Conservation (phyloP, 2,113 vertebrate species). For the Ochotona curzoniae region DNA sequence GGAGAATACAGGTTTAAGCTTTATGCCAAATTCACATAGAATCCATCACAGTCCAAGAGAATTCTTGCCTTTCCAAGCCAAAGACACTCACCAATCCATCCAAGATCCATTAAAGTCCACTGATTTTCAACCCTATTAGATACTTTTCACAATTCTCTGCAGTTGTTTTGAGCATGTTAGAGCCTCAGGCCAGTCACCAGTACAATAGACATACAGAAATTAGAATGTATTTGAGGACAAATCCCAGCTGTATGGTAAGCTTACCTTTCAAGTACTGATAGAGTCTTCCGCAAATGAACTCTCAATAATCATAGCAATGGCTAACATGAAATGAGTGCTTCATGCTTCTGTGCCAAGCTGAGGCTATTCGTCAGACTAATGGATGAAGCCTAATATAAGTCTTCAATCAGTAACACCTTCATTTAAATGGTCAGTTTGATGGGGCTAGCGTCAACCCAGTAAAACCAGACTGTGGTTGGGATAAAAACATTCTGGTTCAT, state of each 20-base stretch:
- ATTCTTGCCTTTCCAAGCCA: background rate
- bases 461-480: background rate
- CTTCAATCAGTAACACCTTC: background rate
- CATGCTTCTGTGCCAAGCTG: background rate
- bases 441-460: background rate
- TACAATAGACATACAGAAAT: background rate
- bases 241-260: background rate
- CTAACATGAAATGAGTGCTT: background rate
- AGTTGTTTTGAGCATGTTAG: background rate
- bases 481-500: constrained; percentile 52
- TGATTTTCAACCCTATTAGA: background rate
- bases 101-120: background rate
- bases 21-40: constrained; percentile 20
- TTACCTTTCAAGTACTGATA: background rate
- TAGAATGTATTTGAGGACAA: background rate
- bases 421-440: background rate
- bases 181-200: background rate
- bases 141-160: background rate
- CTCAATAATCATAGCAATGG: background rate
- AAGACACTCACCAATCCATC: background rate
- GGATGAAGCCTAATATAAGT: background rate
- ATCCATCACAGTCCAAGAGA: background rate
- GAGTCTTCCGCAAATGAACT: background rate
- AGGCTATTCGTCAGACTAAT: background rate
- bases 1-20: background rate